Evolutionary conservation across 2,113 vertebrate genomes (phyloP).

Genomic region (Rhea pennata): DNA sequence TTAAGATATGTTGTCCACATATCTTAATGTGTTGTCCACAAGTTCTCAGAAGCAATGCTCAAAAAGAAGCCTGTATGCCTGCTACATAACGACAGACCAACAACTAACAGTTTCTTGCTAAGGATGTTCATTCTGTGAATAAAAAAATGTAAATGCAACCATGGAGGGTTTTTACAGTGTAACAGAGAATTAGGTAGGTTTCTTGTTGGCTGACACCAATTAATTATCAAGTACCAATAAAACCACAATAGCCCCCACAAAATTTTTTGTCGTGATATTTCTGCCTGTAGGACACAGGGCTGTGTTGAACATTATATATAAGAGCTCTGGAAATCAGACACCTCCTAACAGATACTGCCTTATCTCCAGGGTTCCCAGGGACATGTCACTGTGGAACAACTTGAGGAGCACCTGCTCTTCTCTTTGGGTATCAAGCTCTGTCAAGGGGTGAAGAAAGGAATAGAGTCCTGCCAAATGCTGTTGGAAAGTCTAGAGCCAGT

Average conservation of each 20-base stretch:
- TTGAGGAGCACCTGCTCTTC: background rate
- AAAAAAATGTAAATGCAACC: background rate
- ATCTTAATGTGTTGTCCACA: background rate
- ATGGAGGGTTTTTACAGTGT: background rate
- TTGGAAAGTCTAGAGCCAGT: background rate
- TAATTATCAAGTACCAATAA: background rate
- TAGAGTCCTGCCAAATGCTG: rapidly evolving
- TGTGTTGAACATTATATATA: background rate
- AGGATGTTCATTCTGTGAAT: background rate
- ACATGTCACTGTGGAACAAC: background rate
- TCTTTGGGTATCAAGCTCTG: background rate
- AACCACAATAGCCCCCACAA: background rate
- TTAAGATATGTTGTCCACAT: too few species aligned
- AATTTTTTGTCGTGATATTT: background rate
- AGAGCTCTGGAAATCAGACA: background rate
- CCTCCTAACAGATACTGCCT: background rate
- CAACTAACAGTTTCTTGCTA: background rate
- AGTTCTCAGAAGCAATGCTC: background rate
- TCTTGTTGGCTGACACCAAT: background rate
- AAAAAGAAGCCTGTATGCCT: background rate
- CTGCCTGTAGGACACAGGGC: background rate
- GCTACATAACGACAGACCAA: background rate
- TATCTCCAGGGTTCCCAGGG: background rate
- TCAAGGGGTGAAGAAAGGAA: background rate
- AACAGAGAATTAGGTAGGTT: background rate